Evolutionary conservation across 2,797 vertebrate genomes (phyloP), one percentile per base, ranked within the genome.

Genomic region (Peromyscus eremicus): DNA sequence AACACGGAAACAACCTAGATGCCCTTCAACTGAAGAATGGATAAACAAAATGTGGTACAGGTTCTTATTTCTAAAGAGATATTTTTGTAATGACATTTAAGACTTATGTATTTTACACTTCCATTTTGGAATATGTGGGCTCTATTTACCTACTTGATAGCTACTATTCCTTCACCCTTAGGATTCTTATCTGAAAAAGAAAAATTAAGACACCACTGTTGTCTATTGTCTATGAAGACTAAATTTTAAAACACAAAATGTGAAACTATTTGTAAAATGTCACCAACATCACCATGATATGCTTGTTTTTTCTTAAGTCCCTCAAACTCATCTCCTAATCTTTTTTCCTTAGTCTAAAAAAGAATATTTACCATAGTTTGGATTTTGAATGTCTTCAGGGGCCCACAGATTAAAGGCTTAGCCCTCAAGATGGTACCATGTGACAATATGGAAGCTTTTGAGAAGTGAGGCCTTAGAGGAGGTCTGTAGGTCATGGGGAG

Each of bases 71-170:
- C 85, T 87, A 94, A 94, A 94, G 52, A 96, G 86, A 46, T 86
- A 43, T 89, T 92, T 80, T 88, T 92, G 46, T 92, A 57, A 85
- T 87, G 52, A 32, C 12, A 85, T 92, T 95, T 97, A 94, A 83
- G 73, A 75, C 52, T 49, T 49, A 92, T 57, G 3, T 60, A 27
- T 90, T 97, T 95, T 94, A 79, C 86, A 97, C 96, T 98, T 97
- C 92, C 86, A 49, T 94, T 96, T 96, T 95, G 55, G 21, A 87
- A 96, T 93, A 95, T 79, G 49, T 85, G 19, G 5, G 27, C 2
- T 94, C 64, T 2, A 60, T 25, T 11, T 73, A 70, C 17, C 5
- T 83, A 52, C 6, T 75, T 90, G 43, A 68, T 80, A 75, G 27
- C n/a, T 91, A 14, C 62, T 75, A 60, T 25, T 76, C 9, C 19